Base-by-base conservation (phyloP, 2,888 invertebrate species). In the Mythimna pallens region DNA sequence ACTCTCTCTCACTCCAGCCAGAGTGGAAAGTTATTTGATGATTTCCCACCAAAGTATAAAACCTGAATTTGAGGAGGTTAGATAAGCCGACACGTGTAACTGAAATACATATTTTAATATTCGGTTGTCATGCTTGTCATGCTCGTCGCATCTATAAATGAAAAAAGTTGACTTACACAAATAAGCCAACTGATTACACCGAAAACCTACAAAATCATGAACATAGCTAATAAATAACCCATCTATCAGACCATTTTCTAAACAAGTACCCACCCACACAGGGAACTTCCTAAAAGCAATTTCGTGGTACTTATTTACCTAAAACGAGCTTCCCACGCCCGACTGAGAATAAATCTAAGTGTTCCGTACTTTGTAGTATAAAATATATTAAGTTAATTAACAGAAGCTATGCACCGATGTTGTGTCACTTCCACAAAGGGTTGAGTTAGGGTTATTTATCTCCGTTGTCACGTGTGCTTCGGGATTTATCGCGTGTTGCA, bases 381-480 rank as follows among this genome's bases (percentile, higher is more conserved):
- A 81, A 81, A 81, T 81, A 82, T 81, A 82, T 75, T 75, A 82
- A 81, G 82, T 85, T 85, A 85, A 85, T 85, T 85, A 85, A 86
- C 76, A 73, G 73, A 82, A 74, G 80, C 82, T 81, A 83, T 85
- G 85, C 85, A 86, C 78, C 84, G 75, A 85, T 86, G 84, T 82
- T 73, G 83, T 82, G 86, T 82, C 84, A 80, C 77, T 82, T 86
- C 71, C 73, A 81, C 79, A 81, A 83, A 85, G 76, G 80, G 80
- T 78, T 78, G 73, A 85, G 80, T 81, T 73, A 81, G 80, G 80
- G 84, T 87, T 92, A 92, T 93, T 92, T 93, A 93, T 92, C 89
- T 89, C 85, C 86, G 89, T 84, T 90, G 93, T 92, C 92, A 92
- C 92, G 92, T 90, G 87, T 89, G 85, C 85, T 87, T 80, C 80